Conservation (phyloP, 2,113 vertebrate genomes). For the Ctenomys sociabilis region DNA sequence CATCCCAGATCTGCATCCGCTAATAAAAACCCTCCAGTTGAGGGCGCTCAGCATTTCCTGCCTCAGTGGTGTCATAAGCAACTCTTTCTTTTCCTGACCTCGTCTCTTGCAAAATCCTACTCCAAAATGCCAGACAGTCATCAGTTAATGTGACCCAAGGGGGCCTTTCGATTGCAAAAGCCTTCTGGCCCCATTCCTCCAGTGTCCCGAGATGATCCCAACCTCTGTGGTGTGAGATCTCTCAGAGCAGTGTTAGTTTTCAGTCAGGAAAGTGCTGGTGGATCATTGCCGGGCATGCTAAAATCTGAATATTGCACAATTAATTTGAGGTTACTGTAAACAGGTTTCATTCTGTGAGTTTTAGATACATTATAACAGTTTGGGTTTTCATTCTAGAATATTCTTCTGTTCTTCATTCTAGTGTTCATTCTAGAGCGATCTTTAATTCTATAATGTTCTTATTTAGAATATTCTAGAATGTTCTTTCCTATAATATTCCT, state of each 20-base stretch:
- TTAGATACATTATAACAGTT: conserved; percentile 55
- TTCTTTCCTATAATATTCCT: no score
- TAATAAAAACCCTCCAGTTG: conserved; percentile 64
- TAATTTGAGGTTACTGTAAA: conserved; percentile 73
- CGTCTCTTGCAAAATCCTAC: conserved; percentile 71
- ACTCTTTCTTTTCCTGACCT: conserved; percentile 72
- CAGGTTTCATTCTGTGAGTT: conserved; percentile 68
- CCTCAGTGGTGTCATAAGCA: conserved; percentile 48
- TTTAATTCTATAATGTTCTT: no score
- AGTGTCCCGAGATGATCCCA: conserved; percentile 68
- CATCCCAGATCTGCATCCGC: conserved; percentile 54
- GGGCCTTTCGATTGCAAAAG: conserved; percentile 73
- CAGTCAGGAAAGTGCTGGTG: conserved; percentile 68
- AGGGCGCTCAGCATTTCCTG: conserved; percentile 59
- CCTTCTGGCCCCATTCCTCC: conserved; percentile 16
- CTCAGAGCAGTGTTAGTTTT: conserved; percentile 67
- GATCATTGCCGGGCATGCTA: conserved; percentile 61
- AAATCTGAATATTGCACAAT: conserved; percentile 68
- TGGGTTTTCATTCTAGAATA: no score
- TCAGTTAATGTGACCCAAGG: conserved; percentile 78
- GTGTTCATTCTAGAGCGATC: no score
- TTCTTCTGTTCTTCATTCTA: no score
- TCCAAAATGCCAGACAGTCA: conserved; percentile 78
- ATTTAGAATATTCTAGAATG: no score
- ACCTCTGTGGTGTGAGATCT: conserved; percentile 62